Percentiles rank a stretch among this genome's conserved stretches.
Conservation (phyloP, 2,888 invertebrate species). For the Lycocerus yunnanus region DNA sequence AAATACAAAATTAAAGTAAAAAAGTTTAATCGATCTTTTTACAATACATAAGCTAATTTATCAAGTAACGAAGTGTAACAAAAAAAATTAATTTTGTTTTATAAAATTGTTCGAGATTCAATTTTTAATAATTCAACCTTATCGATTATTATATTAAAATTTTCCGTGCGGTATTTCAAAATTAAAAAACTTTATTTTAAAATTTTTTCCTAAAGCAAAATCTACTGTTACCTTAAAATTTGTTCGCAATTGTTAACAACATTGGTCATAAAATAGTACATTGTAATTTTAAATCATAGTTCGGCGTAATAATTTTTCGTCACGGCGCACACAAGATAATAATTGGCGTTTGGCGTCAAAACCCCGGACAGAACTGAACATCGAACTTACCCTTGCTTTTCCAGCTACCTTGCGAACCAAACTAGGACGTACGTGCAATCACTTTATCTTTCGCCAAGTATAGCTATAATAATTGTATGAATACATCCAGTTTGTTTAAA, state of each 20-base stretch:
- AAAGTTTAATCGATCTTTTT: not conserved
- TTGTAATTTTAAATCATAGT: slow-evolving; percentile 29
- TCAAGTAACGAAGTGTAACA: not conserved
- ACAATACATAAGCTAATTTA: not conserved
- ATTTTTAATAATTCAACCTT: not conserved
- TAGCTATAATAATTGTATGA: not conserved
- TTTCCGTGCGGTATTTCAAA: not conserved
- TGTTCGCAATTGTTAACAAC: slow-evolving; percentile 43
- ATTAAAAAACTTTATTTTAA: not conserved
- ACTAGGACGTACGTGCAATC: slow-evolving; percentile 11
- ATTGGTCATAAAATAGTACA: slow-evolving; percentile 43
- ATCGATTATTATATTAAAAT: not conserved
- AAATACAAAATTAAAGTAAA: not conserved
- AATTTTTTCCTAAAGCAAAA: slow-evolving; percentile 7
- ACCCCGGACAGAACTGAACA: slow-evolving; percentile 33
- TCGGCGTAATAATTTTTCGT: slow-evolving; percentile 14
- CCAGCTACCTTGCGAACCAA: slow-evolving; percentile 16
- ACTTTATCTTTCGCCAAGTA: not conserved
- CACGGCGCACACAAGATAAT: slow-evolving; percentile 10
- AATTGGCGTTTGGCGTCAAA: slow-evolving; percentile 26
- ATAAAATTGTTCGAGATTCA: not conserved
- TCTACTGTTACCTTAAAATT: slow-evolving; percentile 39
- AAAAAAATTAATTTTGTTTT: not conserved
- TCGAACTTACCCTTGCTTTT: slow-evolving; percentile 23
- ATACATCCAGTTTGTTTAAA: slow-evolving; percentile 8